Evolutionary conservation across 2,888 invertebrate genomes (phyloP).

Genomic region (Archips xylosteana): DNA sequence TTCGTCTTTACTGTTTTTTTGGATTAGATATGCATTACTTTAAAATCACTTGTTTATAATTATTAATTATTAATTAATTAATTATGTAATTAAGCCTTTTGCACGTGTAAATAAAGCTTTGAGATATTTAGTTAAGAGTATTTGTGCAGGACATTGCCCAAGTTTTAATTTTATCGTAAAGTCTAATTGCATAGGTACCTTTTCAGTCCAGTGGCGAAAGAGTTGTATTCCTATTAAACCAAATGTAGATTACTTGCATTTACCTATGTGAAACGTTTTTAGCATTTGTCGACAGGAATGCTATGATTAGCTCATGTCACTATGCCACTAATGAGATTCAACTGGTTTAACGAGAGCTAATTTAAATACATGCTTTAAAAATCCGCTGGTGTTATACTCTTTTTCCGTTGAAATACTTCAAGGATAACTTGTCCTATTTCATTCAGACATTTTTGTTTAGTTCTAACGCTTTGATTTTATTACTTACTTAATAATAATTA

Average conservation of each 20-base stretch:
- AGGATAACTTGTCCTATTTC: conserved; percentile 30
- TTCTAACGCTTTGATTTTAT: not conserved
- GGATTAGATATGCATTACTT: not conserved
- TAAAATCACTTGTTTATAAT: too few species aligned
- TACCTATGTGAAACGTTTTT: not conserved
- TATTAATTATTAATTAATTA: too few species aligned
- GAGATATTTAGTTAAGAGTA: not conserved
- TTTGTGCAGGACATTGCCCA: not conserved
- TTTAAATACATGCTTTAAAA: conserved; percentile 20
- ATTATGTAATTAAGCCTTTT: too few species aligned
- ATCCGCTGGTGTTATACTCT: conserved; percentile 3
- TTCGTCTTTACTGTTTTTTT: not conserved
- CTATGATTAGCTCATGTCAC: conserved; percentile 23
- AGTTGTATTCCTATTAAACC: conserved; percentile 6
- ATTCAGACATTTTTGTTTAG: not conserved
- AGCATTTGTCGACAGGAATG: conserved; percentile 29
- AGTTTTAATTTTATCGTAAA: not conserved
- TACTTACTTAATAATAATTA: not conserved
- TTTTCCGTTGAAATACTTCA: conserved; percentile 12
- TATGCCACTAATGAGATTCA: conserved; percentile 34
- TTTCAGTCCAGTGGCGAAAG: conserved; percentile 2
- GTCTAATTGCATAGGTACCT: not conserved
- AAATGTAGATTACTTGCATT: conserved; percentile 22
- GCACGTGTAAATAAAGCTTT: not conserved
- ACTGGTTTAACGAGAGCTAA: conserved; percentile 22